Evolutionary conservation across 2,888 invertebrate genomes (phyloP).

Genomic region (Cotesia congregata): DNA sequence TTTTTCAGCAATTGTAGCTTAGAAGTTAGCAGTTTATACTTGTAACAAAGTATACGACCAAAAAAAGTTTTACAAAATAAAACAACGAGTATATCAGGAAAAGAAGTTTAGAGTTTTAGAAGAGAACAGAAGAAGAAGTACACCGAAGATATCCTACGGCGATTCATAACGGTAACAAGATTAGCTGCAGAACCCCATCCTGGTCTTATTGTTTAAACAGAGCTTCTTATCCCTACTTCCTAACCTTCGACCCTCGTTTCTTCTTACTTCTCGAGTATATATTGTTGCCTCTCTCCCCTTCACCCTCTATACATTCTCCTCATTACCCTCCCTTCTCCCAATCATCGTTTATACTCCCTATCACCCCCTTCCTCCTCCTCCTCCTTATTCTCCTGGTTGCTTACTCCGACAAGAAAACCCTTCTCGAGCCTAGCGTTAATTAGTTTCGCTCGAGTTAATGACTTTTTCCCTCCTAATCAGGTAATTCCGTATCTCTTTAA

Average conservation of each 20-base stretch:
- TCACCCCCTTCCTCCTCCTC: conserved; percentile 9
- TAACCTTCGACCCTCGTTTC: conserved; percentile 34
- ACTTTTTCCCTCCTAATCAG: conserved; percentile 71
- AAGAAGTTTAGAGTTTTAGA: conserved; percentile 4
- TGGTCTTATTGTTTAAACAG: conserved; percentile 63
- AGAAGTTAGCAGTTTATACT: neutral
- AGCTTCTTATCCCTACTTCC: conserved; percentile 49
- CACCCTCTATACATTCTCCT: conserved; percentile 27
- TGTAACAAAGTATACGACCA: neutral
- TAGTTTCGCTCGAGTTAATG: conserved; percentile 71
- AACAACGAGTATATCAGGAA: conserved; percentile 8
- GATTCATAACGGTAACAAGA: conserved; percentile 64
- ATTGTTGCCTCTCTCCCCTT: conserved; percentile 18
- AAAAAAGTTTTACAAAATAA: neutral
- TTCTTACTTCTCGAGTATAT: conserved; percentile 22
- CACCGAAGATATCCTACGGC: conserved; percentile 45
- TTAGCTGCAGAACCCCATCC: conserved; percentile 54
- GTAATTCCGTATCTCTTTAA: conserved; percentile 72
- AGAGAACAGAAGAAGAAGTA: conserved; percentile 4
- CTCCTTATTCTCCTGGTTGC: conserved; percentile 11
- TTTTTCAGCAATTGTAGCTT: conserved; percentile 21
- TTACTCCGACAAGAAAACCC: conserved; percentile 32
- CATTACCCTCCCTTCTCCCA: neutral
- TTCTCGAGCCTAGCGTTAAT: conserved; percentile 67
- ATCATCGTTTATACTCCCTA: conserved; percentile 6